A percentile compares a stretch with the other conserved stretches of the same genome.
These are phyloP conservation scores for Margaritifera margaritifera DNA, from an alignment of 2,888 invertebrate genomes.

Conservation along the genomic window DNA sequence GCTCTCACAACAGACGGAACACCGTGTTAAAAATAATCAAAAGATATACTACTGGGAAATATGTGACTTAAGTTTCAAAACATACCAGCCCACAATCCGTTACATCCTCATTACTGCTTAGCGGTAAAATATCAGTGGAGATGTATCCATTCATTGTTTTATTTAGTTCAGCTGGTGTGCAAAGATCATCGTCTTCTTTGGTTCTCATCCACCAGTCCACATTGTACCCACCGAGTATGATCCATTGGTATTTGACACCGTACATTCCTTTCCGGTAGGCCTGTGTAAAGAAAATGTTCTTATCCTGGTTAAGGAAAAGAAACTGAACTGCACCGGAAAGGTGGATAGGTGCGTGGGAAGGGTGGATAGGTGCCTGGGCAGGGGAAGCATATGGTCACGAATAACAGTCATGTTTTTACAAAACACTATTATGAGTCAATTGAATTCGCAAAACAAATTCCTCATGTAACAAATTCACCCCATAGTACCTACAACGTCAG, in stretches of 20 bases:
- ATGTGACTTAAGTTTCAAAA: not conserved
- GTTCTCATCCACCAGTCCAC: slow-evolving; percentile 73
- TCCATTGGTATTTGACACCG: slow-evolving; percentile 92
- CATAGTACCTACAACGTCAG: no score
- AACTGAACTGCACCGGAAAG: not conserved
- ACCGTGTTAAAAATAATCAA: not conserved
- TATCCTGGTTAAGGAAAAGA: not conserved
- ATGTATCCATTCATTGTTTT: slow-evolving; percentile 86
- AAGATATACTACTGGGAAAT: no score
- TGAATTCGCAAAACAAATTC: no score
- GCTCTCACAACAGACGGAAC: no score
- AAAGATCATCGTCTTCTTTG: slow-evolving; percentile 75
- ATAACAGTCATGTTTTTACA: not conserved
- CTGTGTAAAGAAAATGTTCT: slow-evolving; percentile 72
- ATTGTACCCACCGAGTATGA: slow-evolving; percentile 76
- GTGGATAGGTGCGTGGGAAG: not conserved
- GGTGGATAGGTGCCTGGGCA: not conserved
- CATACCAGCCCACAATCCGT: slow-evolving; percentile 63
- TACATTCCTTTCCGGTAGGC: slow-evolving; percentile 88
- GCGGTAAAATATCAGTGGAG: slow-evolving; percentile 79
- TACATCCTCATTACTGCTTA: slow-evolving; percentile 50
- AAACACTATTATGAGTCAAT: no score
- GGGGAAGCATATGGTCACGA: not conserved
- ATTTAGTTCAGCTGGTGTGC: slow-evolving; percentile 80
- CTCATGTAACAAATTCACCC: no score